Conservation (phyloP, 2,797 vertebrate species). For the Falco columbarius region DNA sequence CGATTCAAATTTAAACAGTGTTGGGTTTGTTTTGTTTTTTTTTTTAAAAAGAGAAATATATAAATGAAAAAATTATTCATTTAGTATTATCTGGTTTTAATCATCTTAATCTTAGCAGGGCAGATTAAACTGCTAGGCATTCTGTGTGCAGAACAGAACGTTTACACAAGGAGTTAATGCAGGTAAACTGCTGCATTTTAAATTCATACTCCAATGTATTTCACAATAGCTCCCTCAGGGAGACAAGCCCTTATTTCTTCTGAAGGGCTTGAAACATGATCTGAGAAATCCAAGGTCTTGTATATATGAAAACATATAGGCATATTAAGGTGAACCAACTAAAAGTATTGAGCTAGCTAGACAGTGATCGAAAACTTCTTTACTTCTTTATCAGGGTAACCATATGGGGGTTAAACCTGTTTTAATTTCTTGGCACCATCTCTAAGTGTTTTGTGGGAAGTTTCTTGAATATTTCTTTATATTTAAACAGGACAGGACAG, state of each 20-base stretch:
- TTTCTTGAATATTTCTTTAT: not conserved
- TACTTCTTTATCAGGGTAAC: not conserved
- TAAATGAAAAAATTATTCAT: not conserved
- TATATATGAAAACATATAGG: not conserved
- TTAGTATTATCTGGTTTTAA: not conserved
- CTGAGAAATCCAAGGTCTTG: slow-evolving; percentile 16
- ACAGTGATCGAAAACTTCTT: not conserved
- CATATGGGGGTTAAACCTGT: not conserved
- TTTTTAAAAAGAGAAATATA: not conserved
- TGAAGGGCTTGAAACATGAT: slow-evolving; percentile 46
- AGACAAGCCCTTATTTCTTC: slow-evolving; percentile 51
- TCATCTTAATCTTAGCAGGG: not conserved
- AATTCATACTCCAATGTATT: not conserved
- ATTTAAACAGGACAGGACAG: not conserved
- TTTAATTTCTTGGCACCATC: not conserved
- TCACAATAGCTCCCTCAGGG: slow-evolving; percentile 37
- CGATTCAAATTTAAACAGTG: not conserved
- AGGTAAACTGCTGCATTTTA: not conserved
- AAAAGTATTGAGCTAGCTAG: not conserved
- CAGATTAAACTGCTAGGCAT: not conserved
- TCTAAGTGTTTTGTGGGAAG: fast-evolving
- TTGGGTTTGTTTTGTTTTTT: no score
- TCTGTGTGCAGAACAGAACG: not conserved
- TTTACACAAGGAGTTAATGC: not conserved
- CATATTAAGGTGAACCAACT: slow-evolving; percentile 6